Evolutionary conservation across 2,113 vertebrate genomes (phyloP), one percentile per base, ranked within the genome.

Genomic region (Fulmarus glacialis): DNA sequence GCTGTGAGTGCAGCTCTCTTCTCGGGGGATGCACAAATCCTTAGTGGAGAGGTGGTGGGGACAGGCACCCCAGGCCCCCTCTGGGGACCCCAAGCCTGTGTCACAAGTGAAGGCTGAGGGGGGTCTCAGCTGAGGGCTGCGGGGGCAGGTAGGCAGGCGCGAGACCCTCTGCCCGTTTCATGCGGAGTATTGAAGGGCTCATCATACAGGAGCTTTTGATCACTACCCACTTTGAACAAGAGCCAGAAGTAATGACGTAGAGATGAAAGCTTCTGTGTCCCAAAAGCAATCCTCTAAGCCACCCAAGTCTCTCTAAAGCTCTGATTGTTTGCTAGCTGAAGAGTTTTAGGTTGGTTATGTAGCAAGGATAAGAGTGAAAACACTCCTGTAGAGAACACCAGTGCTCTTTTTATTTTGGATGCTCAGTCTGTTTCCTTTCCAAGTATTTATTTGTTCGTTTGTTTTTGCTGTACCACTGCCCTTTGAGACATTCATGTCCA

Each of bases 271-370:
- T 92, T 96, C 96, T 95, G 87, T 86, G 96, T 97, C 95, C 89
- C 94, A 87, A 96, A 97, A 98, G 94, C 95, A 96, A 71, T 96
- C 91, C 97, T 86, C 95, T 96, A 95, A 97, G 97, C 95, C 93
- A 95, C 67, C 67, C 70, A 96, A 97, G 92, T 92, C 94, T 83
- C 67, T 93, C 75, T 96, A 97, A 98, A 96, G 94, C 92, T 93
- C 87, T 95, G 95, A 68, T 75, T 94, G 56, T 96, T 97, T 93
- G 85, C 78, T 96, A 85, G 90, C 93, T 97, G 97, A 95, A 96
- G 96, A 94, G 14, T 82, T 93, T 97, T 95, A 87, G 81, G 93
- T 92, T 95, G 87, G 88, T 89, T 87, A 93, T 21, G 32, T 56
- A 93, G 93, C 40, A 86, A 53, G 74, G 40, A 80, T 75, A 79